phyloP scores from a whole-genome alignment of 2,113 vertebrate species.

The Brachionichthys hirsutus region DNA sequence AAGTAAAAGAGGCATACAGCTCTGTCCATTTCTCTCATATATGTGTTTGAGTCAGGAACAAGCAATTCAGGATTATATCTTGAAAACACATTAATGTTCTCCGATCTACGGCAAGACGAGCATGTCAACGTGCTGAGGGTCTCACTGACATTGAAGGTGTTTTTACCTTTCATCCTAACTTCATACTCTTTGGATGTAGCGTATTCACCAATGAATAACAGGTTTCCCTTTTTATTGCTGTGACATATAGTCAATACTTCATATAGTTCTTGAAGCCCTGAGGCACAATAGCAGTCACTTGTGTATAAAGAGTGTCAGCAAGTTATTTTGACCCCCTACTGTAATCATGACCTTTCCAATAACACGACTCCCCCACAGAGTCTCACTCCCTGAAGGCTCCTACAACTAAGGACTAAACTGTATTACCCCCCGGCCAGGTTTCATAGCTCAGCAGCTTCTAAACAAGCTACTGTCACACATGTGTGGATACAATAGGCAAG shows the following conservation, averaged over 20 bases:
- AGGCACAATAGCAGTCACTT: slow-evolving; percentile 73
- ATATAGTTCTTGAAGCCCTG: slow-evolving; percentile 78
- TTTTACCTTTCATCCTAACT: slow-evolving; percentile 76
- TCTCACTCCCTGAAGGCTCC: slow-evolving; percentile 67
- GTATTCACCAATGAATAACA: slow-evolving; percentile 72
- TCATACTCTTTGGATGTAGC: slow-evolving; percentile 67
- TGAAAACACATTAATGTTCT: slow-evolving; percentile 2
- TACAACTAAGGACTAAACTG: slow-evolving; percentile 71
- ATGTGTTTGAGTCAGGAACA: not conserved
- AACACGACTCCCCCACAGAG: slow-evolving; percentile 75
- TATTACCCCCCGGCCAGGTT: slow-evolving; percentile 69
- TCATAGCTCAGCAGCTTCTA: slow-evolving; percentile 77
- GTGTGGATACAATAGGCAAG: slow-evolving; percentile 38
- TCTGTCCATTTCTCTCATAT: not conserved
- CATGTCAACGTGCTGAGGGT: slow-evolving; percentile 50
- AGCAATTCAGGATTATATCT: not conserved
- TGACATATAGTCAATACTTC: slow-evolving; percentile 83
- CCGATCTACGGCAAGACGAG: slow-evolving; percentile 41
- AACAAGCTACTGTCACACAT: slow-evolving; percentile 67
- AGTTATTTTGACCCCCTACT: slow-evolving; percentile 81
- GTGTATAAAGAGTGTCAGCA: slow-evolving; percentile 77
- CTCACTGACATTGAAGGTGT: slow-evolving; percentile 71
- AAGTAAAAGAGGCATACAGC: not conserved
- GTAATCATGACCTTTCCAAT: slow-evolving; percentile 82
- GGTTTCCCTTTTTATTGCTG: slow-evolving; percentile 78